phyloP scores from a whole-genome alignment of 2,888 invertebrate genomes.

The Siphlonurus alternatus region DNA sequence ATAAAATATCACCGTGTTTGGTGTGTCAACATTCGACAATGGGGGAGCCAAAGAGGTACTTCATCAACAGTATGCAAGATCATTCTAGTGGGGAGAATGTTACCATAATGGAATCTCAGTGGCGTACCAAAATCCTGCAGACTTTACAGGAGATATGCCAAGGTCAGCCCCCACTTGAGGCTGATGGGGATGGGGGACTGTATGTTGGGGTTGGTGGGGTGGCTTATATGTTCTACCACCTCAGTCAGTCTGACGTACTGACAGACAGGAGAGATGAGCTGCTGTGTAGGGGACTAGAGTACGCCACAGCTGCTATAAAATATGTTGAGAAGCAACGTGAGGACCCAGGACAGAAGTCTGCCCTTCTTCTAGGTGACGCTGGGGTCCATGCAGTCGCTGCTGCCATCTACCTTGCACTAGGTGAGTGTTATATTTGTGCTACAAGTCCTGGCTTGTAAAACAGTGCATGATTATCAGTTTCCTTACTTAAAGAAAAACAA shows the following conservation, averaged over 20 bases:
- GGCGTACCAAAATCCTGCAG: neutral
- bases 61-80: neutral
- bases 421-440: constrained; percentile 18
- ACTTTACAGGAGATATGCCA: constrained; percentile 17
- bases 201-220: constrained; percentile 55
- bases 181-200: constrained; percentile 38
- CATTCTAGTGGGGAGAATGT: neutral
- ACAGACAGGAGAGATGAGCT: constrained; percentile 29
- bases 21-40: no score
- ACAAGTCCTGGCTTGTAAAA: no score
- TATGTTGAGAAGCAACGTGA: constrained; percentile 28
- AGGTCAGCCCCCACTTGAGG: constrained; percentile 22
- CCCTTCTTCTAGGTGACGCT: constrained; percentile 62
- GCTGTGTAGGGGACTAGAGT: constrained; percentile 40
- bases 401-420: constrained; percentile 36
- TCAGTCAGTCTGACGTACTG: constrained; percentile 38
- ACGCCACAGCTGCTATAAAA: constrained; percentile 42
- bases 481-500: no score
- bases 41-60: neutral
- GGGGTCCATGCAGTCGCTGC: constrained; percentile 60
- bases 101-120: neutral
- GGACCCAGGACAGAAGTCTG: constrained; percentile 39
- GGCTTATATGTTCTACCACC: constrained; percentile 56
- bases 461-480: no score
- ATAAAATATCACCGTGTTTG: no score